Percentiles rank a stretch among this genome's conserved stretches.
These are phyloP conservation scores for Hippocampus barbouri DNA, from an alignment of 2,113 vertebrate species.

Conservation along the genomic window DNA sequence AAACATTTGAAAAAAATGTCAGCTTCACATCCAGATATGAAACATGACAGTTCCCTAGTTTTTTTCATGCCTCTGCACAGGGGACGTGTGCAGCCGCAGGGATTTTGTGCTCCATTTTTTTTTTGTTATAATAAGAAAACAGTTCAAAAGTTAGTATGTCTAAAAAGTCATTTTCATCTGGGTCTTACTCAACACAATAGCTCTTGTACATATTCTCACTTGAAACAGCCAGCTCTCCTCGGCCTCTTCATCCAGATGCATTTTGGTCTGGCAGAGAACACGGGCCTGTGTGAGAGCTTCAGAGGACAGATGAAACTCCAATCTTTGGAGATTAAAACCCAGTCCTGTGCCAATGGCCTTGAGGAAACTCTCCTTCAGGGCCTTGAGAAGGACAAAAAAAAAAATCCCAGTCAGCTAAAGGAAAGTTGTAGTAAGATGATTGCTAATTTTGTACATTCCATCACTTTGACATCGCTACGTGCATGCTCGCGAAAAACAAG, in stretches of 20 bases:
- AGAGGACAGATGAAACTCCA: constrained; percentile 84
- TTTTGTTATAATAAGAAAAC: background rate
- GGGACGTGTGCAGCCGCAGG: background rate
- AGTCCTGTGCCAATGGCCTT: constrained; percentile 92
- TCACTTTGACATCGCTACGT: background rate
- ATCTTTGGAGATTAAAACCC: constrained; percentile 88
- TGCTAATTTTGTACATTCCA: constrained; percentile 18
- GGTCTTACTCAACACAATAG: background rate
- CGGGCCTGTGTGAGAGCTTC: constrained; percentile 72
- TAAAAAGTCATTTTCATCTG: background rate
- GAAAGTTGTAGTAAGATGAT: background rate
- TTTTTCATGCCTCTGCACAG: background rate
- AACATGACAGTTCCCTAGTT: too few species aligned
- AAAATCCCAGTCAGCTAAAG: constrained; percentile 16
- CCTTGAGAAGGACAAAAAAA: constrained; percentile 60
- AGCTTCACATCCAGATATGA: too few species aligned
- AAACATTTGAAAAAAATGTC: too few species aligned
- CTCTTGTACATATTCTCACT: constrained; percentile 45
- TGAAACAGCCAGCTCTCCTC: constrained; percentile 70
- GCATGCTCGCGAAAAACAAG: background rate
- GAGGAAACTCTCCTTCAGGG: constrained; percentile 95
- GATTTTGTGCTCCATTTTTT: background rate
- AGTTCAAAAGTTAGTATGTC: background rate
- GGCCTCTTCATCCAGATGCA: constrained; percentile 83
- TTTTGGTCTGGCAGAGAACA: constrained; percentile 79